Conservation (phyloP, 2,888 invertebrate species). For the Panzeria rudis region DNA sequence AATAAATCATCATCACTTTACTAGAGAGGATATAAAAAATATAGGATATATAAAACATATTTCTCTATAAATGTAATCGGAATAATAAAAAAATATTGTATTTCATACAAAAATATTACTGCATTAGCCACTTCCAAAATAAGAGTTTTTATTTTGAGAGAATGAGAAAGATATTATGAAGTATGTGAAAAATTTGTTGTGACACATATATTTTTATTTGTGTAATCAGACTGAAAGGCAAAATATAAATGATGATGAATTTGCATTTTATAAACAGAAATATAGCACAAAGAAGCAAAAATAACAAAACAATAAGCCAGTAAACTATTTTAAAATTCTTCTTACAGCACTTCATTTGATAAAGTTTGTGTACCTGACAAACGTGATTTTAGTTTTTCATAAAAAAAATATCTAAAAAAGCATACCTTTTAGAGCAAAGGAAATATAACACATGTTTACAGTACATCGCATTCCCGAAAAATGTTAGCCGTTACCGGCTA, state of each 20-base stretch:
- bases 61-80: slow-evolving; percentile 6
- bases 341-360: not conserved
- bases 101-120: not conserved
- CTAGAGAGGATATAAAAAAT: not conserved
- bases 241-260: slow-evolving; percentile 56
- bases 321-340: slow-evolving; percentile 10
- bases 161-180: not conserved
- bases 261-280: slow-evolving; percentile 51
- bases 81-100: not conserved
- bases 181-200: slow-evolving; percentile 40
- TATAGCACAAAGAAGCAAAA: not conserved
- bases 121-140: not conserved
- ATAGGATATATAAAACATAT: slow-evolving; percentile 20
- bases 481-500: too few species aligned
- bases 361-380: too few species aligned
- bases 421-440: too few species aligned
- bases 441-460: too few species aligned
- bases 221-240: not conserved
- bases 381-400: not conserved
- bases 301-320: not conserved
- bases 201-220: slow-evolving; percentile 17
- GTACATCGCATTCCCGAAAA: too few species aligned
- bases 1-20: slow-evolving; percentile 68
- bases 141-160: not conserved
- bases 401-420: too few species aligned